Percentiles rank a stretch among this genome's conserved stretches.
These are phyloP conservation scores for Stenoptilia bipunctidactyla DNA, from an alignment of 2,888 invertebrate genomes.

Conservation along the genomic window DNA sequence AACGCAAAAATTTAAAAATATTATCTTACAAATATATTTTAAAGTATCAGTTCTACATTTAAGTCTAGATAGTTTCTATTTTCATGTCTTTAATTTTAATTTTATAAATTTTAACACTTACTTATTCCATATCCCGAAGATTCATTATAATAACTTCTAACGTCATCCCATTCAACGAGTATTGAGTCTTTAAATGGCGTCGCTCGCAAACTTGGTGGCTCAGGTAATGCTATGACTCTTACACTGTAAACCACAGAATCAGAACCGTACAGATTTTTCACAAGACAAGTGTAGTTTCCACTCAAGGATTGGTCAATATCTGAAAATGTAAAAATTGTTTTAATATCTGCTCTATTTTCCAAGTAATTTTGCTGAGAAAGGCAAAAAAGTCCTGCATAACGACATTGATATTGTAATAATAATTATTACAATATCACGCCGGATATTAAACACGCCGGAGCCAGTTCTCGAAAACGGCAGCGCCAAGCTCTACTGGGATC, in stretches of 20 bases:
- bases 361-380: not conserved
- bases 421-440: too few relatives aligned
- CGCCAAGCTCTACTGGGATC: too few relatives aligned
- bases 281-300: conserved; percentile 85
- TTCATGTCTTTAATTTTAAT: too few relatives aligned
- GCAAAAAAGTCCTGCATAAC: not conserved
- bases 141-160: conserved; percentile 35
- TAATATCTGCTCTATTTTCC: too few relatives aligned
- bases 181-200: conserved; percentile 62
- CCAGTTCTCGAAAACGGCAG: too few relatives aligned
- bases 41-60: too few relatives aligned
- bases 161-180: conserved; percentile 78
- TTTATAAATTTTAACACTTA: conserved; percentile 41
- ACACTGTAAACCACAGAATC: conserved; percentile 86
- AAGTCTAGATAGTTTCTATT: too few relatives aligned
- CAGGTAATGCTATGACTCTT: conserved; percentile 81
- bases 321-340: conserved; percentile 25
- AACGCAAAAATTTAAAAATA: too few relatives aligned
- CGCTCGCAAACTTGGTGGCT: conserved; percentile 74
- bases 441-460: too few relatives aligned
- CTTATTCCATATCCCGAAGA: conserved; percentile 41
- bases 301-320: conserved; percentile 80
- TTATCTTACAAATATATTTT: too few relatives aligned
- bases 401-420: not conserved
- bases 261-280: conserved; percentile 86